Evolutionary conservation across 2,113 vertebrate species (phyloP).

Genomic region (Notarius lentiginosus): DNA sequence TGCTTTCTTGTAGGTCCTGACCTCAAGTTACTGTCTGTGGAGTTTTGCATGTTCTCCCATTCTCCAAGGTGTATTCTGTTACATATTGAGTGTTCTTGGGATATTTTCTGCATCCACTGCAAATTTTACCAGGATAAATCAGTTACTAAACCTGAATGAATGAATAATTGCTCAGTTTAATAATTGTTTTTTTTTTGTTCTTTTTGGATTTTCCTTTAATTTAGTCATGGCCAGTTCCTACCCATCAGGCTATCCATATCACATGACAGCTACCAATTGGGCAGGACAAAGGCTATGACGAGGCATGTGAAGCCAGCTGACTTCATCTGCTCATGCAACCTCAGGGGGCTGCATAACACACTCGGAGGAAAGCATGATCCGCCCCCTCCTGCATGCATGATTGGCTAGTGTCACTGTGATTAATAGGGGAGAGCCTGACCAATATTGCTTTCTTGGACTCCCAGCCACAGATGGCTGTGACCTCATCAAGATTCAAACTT

Average conservation of each 20-base stretch:
- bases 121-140: background rate
- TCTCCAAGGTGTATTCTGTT: background rate
- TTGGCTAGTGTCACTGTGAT: conserved; percentile 4
- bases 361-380: background rate
- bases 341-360: background rate
- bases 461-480: background rate
- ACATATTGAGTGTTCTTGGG: background rate
- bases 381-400: background rate
- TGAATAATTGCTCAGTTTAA: background rate
- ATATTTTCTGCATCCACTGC: background rate
- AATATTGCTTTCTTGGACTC: background rate
- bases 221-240: background rate
- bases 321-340: background rate
- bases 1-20: background rate
- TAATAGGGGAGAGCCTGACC: background rate
- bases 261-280: background rate
- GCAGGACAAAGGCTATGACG: background rate
- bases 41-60: background rate
- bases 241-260: background rate
- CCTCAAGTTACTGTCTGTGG: background rate
- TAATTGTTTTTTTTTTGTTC: no score
- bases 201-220: background rate
- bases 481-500: background rate
- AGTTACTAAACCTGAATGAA: background rate
- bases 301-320: background rate